Percentiles rank a stretch among this genome's conserved stretches.
Evolutionary conservation across 1,140 invertebrate genomes (phyloP).

Genomic region (Lordiphosa mommai): DNA sequence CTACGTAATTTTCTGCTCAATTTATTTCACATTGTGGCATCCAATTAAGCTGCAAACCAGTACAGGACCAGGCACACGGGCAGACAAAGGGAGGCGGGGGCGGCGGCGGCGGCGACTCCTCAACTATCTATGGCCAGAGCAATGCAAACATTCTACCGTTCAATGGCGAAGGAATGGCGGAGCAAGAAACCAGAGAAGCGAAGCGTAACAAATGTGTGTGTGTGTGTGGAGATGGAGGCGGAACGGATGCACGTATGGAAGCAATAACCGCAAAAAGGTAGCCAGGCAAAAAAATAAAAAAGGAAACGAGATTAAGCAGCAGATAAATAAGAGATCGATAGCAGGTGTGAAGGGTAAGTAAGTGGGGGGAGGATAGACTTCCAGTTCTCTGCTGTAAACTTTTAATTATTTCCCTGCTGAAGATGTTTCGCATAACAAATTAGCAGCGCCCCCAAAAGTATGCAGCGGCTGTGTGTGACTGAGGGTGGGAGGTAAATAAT

Average conservation of each 20-base stretch:
- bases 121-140: slow-evolving; percentile 31
- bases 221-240: neutral
- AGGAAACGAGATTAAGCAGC: slow-evolving; percentile 19
- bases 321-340: slow-evolving; percentile 36
- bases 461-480: slow-evolving; percentile 26
- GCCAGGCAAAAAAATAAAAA: slow-evolving; percentile 10
- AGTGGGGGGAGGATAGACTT: neutral
- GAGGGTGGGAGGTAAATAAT: slow-evolving; percentile 53
- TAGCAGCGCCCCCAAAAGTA: slow-evolving; percentile 49
- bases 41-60: slow-evolving; percentile 79
- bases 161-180: slow-evolving; percentile 9
- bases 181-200: slow-evolving; percentile 6
- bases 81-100: slow-evolving; percentile 18
- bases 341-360: neutral
- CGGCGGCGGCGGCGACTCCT: neutral
- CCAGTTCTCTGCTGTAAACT: slow-evolving; percentile 24
- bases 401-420: slow-evolving; percentile 78
- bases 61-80: slow-evolving; percentile 7
- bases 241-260: slow-evolving; percentile 22
- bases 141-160: slow-evolving; percentile 12
- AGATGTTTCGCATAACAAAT: slow-evolving; percentile 79
- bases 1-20: slow-evolving; percentile 80
- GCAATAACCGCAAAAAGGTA: slow-evolving; percentile 52
- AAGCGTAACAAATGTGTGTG: slow-evolving; percentile 47
- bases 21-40: slow-evolving; percentile 79